Base-by-base conservation (phyloP, 2,113 vertebrate genomes). In the Corapipo altera region DNA sequence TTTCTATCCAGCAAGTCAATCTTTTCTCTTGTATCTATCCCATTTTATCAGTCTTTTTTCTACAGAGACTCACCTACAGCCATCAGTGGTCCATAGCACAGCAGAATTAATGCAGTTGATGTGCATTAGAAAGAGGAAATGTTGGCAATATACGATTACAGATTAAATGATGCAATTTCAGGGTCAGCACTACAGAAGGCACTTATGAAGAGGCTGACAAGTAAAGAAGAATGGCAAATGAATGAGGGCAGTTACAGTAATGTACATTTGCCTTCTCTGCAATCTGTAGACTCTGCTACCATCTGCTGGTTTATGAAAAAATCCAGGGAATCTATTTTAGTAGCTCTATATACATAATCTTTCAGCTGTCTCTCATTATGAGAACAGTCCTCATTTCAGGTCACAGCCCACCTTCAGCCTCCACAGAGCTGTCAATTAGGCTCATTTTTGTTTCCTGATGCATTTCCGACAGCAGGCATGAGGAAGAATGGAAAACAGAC, bases 291-390 rank as follows among this genome's bases (percentile, higher is more conserved):
- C 97, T 98, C 97, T 97, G 96, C 98, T 98, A 97, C 96, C 98
- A 96, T 96, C 98, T 98, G 97, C 98, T 95, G 98, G 97, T 65
- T 94, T 37, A 12, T 35, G n/a, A 89, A 95, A 77, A 93, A 90
- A 65, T 94, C 85, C 91, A 69, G 44, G 44, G 51, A 93, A 88
- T 90, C 95, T 97, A 85, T 95, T 92, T 93, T 88, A 95, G 91
- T 95, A 91, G 59, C 35, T 88, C 72, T 73, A 66, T 73, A n/a
- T 87, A 41, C 89, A 54, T 43, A 72, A 93, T 80, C 86, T 83
- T 96, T 95, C 82, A 85, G 73, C 95, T 91, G 96, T 61, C 30
- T 89, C 93, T 96, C 89, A 44, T 89, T 83, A 93, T 22, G 73
- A 74, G 70, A 93, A 21, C n/a, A 43, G 70, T 46, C 49, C 76